Base-by-base conservation (phyloP, 2,888 invertebrate species). In the Tribolium freemani region DNA sequence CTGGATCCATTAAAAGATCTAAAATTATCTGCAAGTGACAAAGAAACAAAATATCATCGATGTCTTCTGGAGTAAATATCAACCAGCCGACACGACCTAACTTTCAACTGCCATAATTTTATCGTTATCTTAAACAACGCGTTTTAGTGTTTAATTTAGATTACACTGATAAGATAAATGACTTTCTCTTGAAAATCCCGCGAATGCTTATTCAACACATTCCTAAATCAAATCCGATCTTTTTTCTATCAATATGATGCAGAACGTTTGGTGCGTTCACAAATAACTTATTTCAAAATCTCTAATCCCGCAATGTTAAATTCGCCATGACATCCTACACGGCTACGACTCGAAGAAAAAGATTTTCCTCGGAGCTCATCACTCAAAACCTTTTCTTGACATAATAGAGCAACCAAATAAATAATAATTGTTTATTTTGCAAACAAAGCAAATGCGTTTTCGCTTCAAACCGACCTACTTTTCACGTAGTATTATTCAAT, bases 1-100 rank as follows among this genome's bases (percentile, higher is more conserved):
- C 57, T 6, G 38, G 20, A 51, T 13, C 58, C 58, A 31, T 44
- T 57, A 57, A 57, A 56, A 57, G 57, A 10, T 20, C 58, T 58
- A 16, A 20, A 58, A 58, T 16, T 20, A 44, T 45, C 45, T 13
- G 56, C 13, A 10, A 13, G 5, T 13, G 38, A 31, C 30, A 54
- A 38, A 38, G 38, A 38, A 38, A 38, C 38, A 11, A 48, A 11
- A 48, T 48, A 8, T 48, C 48, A 16, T n/a, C 48, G 11, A 16
- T 50, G 16, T 51, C n/a, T 51, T 20, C 16, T 38, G 9, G 38
- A n/a, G 8, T 6, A 38, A 5, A 11, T 16, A n/a, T 48, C 13
- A 10, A 8, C 48, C 48, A 10, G 45, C 48, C 48, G 8, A 51
- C 9, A 21, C 5, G 9, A n/a, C 16, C 20, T 8, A 13, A 48